Evolutionary conservation across 2,888 invertebrate genomes (phyloP).

Genomic region (Octodonta nipae): DNA sequence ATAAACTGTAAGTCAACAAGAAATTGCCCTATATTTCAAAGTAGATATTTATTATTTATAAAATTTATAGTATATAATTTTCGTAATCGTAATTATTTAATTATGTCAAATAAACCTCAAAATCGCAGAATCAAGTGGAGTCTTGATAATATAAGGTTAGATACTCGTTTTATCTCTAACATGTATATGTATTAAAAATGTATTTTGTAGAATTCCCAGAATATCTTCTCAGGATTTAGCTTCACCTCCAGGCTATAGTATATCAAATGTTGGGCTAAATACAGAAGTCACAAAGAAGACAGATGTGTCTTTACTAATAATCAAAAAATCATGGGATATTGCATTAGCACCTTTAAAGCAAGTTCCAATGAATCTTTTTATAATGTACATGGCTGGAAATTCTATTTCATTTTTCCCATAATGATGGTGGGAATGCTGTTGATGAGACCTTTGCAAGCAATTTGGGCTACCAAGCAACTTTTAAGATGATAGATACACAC

Average conservation of each 20-base stretch:
- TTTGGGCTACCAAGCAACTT: constrained; percentile 82
- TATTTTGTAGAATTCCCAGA: constrained; percentile 17
- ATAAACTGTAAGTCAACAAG: background rate
- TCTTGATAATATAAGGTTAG: constrained; percentile 29
- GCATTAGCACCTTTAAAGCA: constrained; percentile 90
- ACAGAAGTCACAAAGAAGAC: constrained; percentile 70
- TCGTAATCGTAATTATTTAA: constrained; percentile 2
- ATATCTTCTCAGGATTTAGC: constrained; percentile 37
- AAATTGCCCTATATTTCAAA: background rate
- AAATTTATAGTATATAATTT: too few relatives aligned
- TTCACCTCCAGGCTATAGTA: constrained; percentile 75
- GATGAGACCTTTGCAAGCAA: constrained; percentile 87
- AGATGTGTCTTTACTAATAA: constrained; percentile 70
- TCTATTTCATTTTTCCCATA: constrained; percentile 97
- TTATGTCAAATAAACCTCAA: constrained; percentile 17
- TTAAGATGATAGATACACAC: constrained; percentile 87
- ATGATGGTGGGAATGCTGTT: constrained; percentile 99
- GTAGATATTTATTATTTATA: too few relatives aligned
- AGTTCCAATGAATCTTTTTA: constrained; percentile 97
- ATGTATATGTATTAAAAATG: too few relatives aligned
- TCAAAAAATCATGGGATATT: constrained; percentile 93
- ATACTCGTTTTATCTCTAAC: background rate
- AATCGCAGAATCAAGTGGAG: constrained; percentile 31
- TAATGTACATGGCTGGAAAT: constrained; percentile 99
- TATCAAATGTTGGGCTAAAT: constrained; percentile 55